Conservation (phyloP, 1,140 invertebrate genomes). For the Nasonia vitripennis region DNA sequence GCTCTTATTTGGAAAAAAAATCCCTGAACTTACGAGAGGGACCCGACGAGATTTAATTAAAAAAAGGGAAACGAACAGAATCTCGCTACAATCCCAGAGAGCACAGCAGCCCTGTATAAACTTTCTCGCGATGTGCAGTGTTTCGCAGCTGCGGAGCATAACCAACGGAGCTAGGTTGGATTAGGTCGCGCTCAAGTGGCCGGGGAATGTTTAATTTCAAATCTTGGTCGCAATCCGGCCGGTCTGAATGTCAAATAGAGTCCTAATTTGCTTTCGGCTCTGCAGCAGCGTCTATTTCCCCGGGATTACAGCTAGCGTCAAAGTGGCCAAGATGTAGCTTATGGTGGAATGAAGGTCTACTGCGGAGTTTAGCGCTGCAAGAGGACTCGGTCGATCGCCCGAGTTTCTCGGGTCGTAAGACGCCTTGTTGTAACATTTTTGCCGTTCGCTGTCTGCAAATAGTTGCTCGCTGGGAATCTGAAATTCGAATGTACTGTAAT, state of each 20-base stretch:
- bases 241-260: conserved; percentile 50
- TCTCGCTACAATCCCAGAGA: too few species aligned
- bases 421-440: too few species aligned
- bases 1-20: too few species aligned
- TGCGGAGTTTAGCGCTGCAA: too few species aligned
- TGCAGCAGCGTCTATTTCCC: not conserved
- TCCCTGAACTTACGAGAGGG: too few species aligned
- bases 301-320: not conserved
- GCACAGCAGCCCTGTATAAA: too few species aligned
- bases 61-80: too few species aligned
- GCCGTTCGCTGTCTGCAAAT: not conserved
- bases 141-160: not conserved
- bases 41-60: too few species aligned
- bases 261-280: conserved; percentile 33
- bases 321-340: not conserved
- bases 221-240: conserved; percentile 19
- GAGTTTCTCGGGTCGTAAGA: too few species aligned
- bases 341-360: too few species aligned
- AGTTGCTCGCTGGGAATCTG: not conserved
- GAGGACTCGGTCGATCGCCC: too few species aligned
- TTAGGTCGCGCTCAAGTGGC: conserved; percentile 19
- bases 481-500: too few species aligned
- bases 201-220: conserved; percentile 45
- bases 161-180: not conserved
- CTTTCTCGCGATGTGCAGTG: not conserved